Evolutionary conservation across 2,113 vertebrate genomes (phyloP).

Genomic region (Scomber colias): DNA sequence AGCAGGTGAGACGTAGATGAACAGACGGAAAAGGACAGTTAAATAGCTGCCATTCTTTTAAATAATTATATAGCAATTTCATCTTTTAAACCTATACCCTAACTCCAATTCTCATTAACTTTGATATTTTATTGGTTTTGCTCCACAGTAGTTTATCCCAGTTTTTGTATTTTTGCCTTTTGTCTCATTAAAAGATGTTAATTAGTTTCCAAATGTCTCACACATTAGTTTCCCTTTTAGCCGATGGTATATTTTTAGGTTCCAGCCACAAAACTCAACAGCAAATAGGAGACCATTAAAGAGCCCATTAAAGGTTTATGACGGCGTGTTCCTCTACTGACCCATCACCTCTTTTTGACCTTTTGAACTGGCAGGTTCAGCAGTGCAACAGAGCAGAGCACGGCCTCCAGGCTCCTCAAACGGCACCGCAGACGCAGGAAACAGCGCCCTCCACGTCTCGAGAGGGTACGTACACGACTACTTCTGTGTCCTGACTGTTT

Average conservation of each 20-base stretch:
- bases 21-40: neutral
- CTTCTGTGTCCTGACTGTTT: too few species aligned
- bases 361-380: slow-evolving; percentile 85
- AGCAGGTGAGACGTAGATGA: slow-evolving; percentile 83
- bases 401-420: slow-evolving; percentile 90
- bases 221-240: too few species aligned
- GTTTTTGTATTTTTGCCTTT: too few species aligned
- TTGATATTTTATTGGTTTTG: neutral
- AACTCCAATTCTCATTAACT: neutral
- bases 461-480: slow-evolving; percentile 82
- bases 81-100: too few species aligned
- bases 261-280: neutral
- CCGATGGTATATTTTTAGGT: too few species aligned
- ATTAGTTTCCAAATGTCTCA: too few species aligned
- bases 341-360: slow-evolving; percentile 26
- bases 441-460: slow-evolving; percentile 90
- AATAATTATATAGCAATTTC: too few species aligned
- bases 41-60: too few species aligned
- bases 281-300: neutral
- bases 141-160: neutral
- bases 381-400: slow-evolving; percentile 92
- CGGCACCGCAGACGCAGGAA: slow-evolving; percentile 91
- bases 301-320: slow-evolving; percentile 10
- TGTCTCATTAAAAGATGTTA: neutral
- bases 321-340: neutral